A percentile compares a stretch with the other conserved stretches of the same genome.
phyloP scores from a whole-genome alignment of 2,113 vertebrate species.

The Gobiocypris rarus region DNA sequence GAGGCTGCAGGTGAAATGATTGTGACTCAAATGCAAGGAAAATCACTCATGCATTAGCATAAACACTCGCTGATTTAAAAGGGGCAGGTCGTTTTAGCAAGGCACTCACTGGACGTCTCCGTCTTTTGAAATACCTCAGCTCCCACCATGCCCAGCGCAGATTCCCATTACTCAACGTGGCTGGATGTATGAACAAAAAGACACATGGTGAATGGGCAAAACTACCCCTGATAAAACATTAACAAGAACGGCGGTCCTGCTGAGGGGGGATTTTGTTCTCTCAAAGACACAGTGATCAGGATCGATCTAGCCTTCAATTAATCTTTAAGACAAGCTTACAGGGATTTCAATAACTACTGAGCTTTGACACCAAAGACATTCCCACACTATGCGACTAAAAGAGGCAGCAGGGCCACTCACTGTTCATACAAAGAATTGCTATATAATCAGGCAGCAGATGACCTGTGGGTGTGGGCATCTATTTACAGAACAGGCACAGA shows the following conservation, averaged over 20 bases:
- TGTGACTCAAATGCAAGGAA: neutral
- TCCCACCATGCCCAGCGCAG: conserved; percentile 33
- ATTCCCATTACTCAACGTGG: conserved; percentile 55
- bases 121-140: conserved; percentile 40
- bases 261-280: conserved; percentile 54
- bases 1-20: conserved; percentile 38
- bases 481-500: conserved; percentile 14
- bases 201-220: conserved; percentile 68
- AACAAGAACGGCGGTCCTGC: conserved; percentile 68
- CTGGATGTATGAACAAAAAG: conserved; percentile 64
- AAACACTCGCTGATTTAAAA: conserved; percentile 34
- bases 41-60: conserved; percentile 38
- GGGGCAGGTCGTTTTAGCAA: conserved; percentile 46
- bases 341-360: conserved; percentile 50
- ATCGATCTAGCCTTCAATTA: conserved; percentile 61
- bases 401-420: conserved; percentile 41
- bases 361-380: conserved; percentile 53
- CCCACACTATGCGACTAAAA: conserved; percentile 49
- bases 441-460: conserved; percentile 8
- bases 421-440: conserved; percentile 32
- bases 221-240: conserved; percentile 76
- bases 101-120: neutral
- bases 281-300: conserved; percentile 55
- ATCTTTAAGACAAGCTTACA: conserved; percentile 60
- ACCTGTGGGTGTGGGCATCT: conserved; percentile 14